Conservation (phyloP, 2,113 vertebrate genomes). For the Oenanthe oenanthe region DNA sequence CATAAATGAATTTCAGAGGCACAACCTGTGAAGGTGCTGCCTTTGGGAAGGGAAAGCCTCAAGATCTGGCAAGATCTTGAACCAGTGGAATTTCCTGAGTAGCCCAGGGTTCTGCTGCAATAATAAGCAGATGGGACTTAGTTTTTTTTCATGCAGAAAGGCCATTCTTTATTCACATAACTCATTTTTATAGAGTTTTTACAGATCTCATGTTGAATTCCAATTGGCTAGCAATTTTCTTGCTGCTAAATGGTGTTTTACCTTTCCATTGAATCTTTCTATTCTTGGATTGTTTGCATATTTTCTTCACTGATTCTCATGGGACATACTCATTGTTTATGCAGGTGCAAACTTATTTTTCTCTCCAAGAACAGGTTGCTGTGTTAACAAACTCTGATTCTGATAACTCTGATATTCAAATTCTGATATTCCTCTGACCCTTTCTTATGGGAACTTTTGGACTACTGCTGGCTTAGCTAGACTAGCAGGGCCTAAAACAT, state of each 20-base stretch:
- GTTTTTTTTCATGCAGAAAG: neutral
- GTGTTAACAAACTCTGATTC: neutral
- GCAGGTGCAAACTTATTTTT: neutral
- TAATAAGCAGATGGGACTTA: neutral
- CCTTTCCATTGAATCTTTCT: neutral
- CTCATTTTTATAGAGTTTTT: neutral
- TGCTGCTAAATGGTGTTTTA: neutral
- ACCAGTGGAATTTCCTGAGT: neutral
- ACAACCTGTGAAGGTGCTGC: neutral
- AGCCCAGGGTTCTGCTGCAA: neutral
- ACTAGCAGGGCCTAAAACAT: neutral
- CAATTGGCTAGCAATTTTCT: neutral
- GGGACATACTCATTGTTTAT: neutral
- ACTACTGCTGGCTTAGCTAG: neutral
- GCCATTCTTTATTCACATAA: neutral
- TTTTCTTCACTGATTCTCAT: neutral
- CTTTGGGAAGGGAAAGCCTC: neutral
- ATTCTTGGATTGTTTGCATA: neutral
- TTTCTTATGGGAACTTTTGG: neutral
- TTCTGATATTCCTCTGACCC: neutral
- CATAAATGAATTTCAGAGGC: neutral
- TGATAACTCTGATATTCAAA: neutral
- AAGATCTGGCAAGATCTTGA: neutral
- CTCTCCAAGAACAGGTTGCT: neutral
- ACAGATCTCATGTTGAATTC: too few species aligned